phyloP scores from a whole-genome alignment of 2,888 invertebrate species.

The Nowickia ferox region DNA sequence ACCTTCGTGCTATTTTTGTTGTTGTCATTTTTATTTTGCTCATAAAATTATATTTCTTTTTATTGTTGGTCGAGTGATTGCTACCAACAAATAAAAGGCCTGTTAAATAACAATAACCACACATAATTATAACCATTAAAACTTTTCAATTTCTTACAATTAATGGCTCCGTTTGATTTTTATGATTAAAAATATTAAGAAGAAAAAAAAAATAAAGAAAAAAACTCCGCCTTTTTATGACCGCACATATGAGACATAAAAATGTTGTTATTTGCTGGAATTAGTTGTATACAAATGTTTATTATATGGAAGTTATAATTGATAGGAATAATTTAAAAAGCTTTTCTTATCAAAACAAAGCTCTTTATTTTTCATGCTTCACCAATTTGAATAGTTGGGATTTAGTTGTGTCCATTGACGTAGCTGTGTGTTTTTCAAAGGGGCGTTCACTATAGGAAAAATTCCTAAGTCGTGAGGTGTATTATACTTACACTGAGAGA shows the following conservation, averaged over 20 bases:
- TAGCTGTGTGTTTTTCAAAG: no score
- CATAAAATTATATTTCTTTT: slow-evolving; percentile 37
- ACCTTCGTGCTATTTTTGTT: not conserved
- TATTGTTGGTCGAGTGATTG: slow-evolving; percentile 50
- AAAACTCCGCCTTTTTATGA: slow-evolving; percentile 49
- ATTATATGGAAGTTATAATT: not conserved
- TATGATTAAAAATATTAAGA: slow-evolving; percentile 29
- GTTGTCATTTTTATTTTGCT: slow-evolving; percentile 31
- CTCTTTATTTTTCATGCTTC: slow-evolving; percentile 2
- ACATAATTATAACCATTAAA: slow-evolving; percentile 64
- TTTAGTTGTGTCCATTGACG: no score
- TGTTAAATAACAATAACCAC: slow-evolving; percentile 67
- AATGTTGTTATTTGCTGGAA: not conserved
- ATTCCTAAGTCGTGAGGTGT: no score
- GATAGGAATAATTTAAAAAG: not conserved
- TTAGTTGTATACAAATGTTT: not conserved
- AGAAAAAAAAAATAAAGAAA: not conserved
- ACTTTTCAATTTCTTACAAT: slow-evolving; percentile 31
- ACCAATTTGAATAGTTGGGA: no score
- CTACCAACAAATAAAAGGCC: slow-evolving; percentile 51
- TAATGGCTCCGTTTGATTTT: slow-evolving; percentile 62
- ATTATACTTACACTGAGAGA: no score
- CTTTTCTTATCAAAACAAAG: not conserved
- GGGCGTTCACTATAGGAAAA: no score
- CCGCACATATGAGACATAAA: slow-evolving; percentile 18